Conservation (phyloP, 1,140 invertebrate species). For the Ostrea edulis region DNA sequence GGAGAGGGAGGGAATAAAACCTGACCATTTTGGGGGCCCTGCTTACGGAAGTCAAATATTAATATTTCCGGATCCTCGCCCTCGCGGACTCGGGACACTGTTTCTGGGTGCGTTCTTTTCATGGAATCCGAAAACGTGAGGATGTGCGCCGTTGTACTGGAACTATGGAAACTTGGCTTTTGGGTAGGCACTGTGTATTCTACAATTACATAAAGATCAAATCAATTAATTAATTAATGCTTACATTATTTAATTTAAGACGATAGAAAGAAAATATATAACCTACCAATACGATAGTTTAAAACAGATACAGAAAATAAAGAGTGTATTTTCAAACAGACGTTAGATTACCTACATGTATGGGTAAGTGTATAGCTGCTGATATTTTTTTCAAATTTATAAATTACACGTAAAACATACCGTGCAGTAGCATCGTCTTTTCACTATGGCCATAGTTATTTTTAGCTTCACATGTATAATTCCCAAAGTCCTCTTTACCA, state of each 20-base stretch:
- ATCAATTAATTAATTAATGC: not conserved
- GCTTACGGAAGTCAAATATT: not conserved
- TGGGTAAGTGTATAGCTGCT: not conserved
- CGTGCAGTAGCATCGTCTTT: conserved; percentile 48
- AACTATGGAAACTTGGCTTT: not conserved
- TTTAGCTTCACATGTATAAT: conserved; percentile 53
- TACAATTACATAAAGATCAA: not conserved
- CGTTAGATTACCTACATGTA: not conserved
- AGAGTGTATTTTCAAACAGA: not conserved
- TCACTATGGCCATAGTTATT: conserved; percentile 44
- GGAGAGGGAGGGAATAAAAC: not conserved
- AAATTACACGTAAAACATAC: conserved; percentile 16
- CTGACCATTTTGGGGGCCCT: not conserved
- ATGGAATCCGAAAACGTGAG: not conserved
- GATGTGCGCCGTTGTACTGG: not conserved
- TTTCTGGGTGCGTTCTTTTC: conserved; percentile 18
- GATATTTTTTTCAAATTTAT: conserved; percentile 26
- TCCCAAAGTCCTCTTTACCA: conserved; percentile 46
- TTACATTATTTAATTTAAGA: not conserved
- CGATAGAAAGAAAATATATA: no score
- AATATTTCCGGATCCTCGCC: not conserved
- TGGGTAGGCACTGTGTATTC: not conserved
- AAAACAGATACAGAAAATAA: not conserved
- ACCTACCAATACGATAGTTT: not conserved
- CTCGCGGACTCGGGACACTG: not conserved